Base-by-base conservation (phyloP, 2,888 invertebrate species). In the Timema cristinae region DNA sequence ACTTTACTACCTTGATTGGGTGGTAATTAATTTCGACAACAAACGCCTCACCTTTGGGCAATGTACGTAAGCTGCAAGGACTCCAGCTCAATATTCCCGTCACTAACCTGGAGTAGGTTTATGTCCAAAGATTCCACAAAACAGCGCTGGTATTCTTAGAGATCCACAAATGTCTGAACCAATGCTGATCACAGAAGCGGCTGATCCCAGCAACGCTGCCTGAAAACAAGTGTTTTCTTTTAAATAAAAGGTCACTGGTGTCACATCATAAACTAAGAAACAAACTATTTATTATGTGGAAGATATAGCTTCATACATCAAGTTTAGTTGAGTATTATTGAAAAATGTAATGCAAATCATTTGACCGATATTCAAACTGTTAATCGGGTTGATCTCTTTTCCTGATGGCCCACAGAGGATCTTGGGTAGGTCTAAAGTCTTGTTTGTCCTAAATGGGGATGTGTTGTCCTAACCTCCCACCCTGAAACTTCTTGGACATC, bases 161-260 rank as follows among this genome's bases (percentile, higher is more conserved):
- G 94, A 94, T 68, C 96, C 96, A 8, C 90, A 94, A 77, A 95
- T 88, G 82, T 96, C 96, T 0, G 94, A 94, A 6, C 93, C 91
- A 76, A 95, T 83, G 73, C 94, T 92, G 77, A 94, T 86, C 0
- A 91, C 81, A 0, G 92, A 89, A 13, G 91, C 94, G 13, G 90
- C 94, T 70, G 91, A 83, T 2, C 90, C 90, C 68, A 93, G 81
- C 48, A 94, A 80, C 5, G 92, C 90, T 0, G 86, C 91, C 91
- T 91, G 78, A 15, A 79, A 75, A 47, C 16, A 68, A 50, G n/a
- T 32, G 32, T 32, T 32, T 32, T 32, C 4, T 13, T 13, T 49
- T 15, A 67, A 16, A 11, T 66, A 32, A 32, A 32, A 32, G 32
- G 32, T 32, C 4, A 47, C 16, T n/a, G 13, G 13, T 49, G 7